Evolutionary conservation across 2,113 vertebrate species (phyloP), one percentile per base, ranked within the genome.

Genomic region (Macquaria australasica): DNA sequence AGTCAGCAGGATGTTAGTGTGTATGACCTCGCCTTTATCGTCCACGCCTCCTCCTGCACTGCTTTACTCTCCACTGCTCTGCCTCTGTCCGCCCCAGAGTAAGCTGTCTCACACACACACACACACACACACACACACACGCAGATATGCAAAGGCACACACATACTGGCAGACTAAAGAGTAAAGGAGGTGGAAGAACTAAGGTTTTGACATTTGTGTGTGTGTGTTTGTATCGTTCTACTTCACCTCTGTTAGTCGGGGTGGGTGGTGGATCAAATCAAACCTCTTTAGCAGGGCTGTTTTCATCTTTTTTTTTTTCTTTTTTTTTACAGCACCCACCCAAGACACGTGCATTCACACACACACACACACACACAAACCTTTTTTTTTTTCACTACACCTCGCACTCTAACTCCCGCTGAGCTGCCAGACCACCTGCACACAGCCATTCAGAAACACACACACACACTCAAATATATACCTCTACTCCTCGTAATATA

Each of bases 371-470:
- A 75, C 73, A 73, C 63, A 83, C 81, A 86, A 74, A 83, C n/a
- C 70, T 91, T 90, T 91, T 92, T 91, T 92, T 87, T 86, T 82
- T 86, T 87, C 80, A 73, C 73, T 76, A 88, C 84, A 89, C 83
- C 86, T 87, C 88, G 25, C 84, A 82, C 79, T 88, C 45, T 86
- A 87, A 87, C 75, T 88, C 89, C 87, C 6, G 67, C 91, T 92
- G 89, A 91, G 88, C 81, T 89, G 77, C 82, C 43, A 67, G 94
- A 95, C 94, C 92, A 95, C 95, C 93, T 95, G 93, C 90, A 92
- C 78, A 92, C 82, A 79, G 83, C 72, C 78, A 86, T 89, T 92
- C 84, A 91, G 69, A 83, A 53, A 77, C 56, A 73, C 79, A 81
- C 28, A 81, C 28, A 31, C 43, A 25, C 21, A 39, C 43, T 64